Evolutionary conservation across 1,140 invertebrate species (phyloP), one percentile per base, ranked within the genome.

Genomic region (Manduca sexta): DNA sequence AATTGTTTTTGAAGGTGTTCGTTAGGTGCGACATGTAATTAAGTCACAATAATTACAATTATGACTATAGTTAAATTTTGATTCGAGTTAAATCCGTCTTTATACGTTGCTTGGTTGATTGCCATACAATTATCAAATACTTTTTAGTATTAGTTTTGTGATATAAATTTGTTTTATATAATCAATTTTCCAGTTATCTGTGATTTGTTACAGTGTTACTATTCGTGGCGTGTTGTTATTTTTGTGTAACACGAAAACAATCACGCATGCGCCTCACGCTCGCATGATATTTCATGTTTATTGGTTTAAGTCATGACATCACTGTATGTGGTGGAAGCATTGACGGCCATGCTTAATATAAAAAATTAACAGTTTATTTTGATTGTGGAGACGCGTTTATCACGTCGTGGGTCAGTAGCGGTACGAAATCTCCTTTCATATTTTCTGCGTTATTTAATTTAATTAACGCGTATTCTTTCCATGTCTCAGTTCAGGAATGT

Each of bases 241-340:
- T 62, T 59, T 69, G 48, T 68, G 55, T 64, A 64, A 33, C 62
- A 60, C 49, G 55, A 70, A 68, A 60, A 60, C 56, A 56, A 65
- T 70, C 71, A 68, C 62, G 71, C 60, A 73, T 69, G 64, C 73
- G 39, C 67, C 45, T 63, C 71, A 75, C 73, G 71, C 69, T 59
- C 64, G 61, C 57, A 57, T 69, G 61, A 72, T 77, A 74, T 78
- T 69, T 79, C 68, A 70, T 60, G 60, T 81, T 81, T 79, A 81
- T 79, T 74, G 65, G 63, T 57, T 66, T 61, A 59, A 69, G 72
- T 79, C 74, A 81, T 81, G 77, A 75, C 69, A 78, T 74, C 73
- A 68, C 66, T 51, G 60, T 71, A 77, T 72, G 65, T 56, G 73
- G 70, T 69, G 61, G 54, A 54, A 60, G 49, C 66, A 67, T 60